Base-by-base conservation (phyloP, 2,888 invertebrate genomes). In the Lydus trimaculatus region DNA sequence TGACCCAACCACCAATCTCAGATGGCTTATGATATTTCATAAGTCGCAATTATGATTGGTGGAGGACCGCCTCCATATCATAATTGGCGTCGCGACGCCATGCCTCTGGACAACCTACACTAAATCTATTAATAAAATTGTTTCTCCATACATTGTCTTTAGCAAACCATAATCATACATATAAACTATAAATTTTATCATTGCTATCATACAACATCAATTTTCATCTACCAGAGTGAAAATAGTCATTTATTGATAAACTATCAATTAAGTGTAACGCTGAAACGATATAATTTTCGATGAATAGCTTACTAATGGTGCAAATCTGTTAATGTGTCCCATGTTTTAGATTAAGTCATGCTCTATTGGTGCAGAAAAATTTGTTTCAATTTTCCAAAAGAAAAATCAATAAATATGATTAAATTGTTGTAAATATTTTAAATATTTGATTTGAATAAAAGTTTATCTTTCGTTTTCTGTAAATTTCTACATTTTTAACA, bases 11-110 rank as follows among this genome's bases (percentile, higher is more conserved):
- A 66, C 82, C 81, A 80, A 81, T 81, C 73, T 72, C 69, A 70
- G 73, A 63, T 72, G 66, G 73, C 78, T 81, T 83, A 83, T 83
- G 73, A 84, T 82, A 82, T 80, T 81, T 81, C 80, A 82, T 82
- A 82, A 75, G 73, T 71, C 59, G 65, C 72, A 70, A 75, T 77
- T 80, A 82, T 81, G 81, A 82, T 82, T 82, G 82, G 82, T 78
- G 79, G 76, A 72, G 69, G 56, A 23, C 63, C 73, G 71, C 74
- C 71, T 63, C 52, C 36, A 63, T 64, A 63, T 74, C 70, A 74
- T 76, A 75, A 78, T 76, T 79, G 74, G 72, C 77, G 74, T 65
- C 71, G 75, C 73, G 78, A 73, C 78, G 80, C 76, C 78, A 67
- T 72, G 25, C 25, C 56, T 23, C 5, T 13, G 13, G 6, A 25